Evolutionary conservation across 2,797 vertebrate genomes (phyloP), one percentile per base, ranked within the genome.

Genomic region (Hapalemur alaotrensis): DNA sequence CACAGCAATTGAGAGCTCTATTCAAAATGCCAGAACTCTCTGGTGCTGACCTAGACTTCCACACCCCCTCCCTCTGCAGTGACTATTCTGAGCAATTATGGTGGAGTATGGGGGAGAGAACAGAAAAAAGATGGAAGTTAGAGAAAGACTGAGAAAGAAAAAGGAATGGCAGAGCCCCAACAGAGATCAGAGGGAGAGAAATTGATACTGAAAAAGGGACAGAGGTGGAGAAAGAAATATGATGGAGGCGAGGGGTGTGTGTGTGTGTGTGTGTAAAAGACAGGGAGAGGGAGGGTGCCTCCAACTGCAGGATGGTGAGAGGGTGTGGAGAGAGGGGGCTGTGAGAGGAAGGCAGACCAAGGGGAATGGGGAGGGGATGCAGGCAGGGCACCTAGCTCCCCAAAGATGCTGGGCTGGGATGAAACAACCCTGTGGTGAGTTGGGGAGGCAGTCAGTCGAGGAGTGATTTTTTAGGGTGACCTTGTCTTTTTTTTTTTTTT

Each of bases 141-240:
- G 88, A 94, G 93, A 48, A 86, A 93, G 83, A 94, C 25, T 96
- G 98, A 98, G 97, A 97, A 96, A 97, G 98, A 98, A 97, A 97
- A 96, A 96, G 96, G 95, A 97, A 98, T n/a, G 65, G 65, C 73
- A 76, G 83, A 54, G 38, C n/a, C 61, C 72, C 43, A 48, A 11
- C 25, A 38, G 82, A 91, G 52, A 82, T 65, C 43, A 57, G 67
- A 75, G 30, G 59, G 28, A 87, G 50, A 85, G 79, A 85, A 90
- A 90, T 12, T 69, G 81, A 32, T 43, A 80, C 3, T 43, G 63
- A 88, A 93, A 97, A 97, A 67, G 85, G 65, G 93, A 96, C 90
- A 95, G 93, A 95, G 95, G 69, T 72, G 89, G 65, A 95, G 76
- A 94, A 98, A 65, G 70, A 87, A 88, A 59, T 14, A 72, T 10